Conservation (phyloP, 2,113 vertebrate species). For the Semicossyphus pulcher region DNA sequence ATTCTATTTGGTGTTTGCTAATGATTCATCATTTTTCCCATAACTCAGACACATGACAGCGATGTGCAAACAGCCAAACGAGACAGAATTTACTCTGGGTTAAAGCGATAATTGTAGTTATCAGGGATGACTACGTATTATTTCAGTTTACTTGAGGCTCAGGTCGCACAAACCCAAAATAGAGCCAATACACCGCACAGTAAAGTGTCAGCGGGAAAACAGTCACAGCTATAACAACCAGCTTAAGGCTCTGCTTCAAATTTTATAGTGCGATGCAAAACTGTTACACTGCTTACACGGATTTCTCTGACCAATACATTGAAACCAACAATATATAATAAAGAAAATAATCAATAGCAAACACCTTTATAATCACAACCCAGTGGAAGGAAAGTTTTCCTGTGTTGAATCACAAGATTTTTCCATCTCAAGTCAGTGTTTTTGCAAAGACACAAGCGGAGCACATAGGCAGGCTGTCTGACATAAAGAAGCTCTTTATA, state of each 20-base stretch:
- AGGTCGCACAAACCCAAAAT: background rate
- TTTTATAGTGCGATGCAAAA: background rate
- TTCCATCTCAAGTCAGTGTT: constrained; percentile 1
- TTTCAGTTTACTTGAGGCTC: background rate
- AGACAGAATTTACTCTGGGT: background rate
- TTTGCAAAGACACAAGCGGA: constrained; percentile 9
- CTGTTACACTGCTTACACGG: background rate
- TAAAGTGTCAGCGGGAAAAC: background rate
- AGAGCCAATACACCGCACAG: background rate
- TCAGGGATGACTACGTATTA: background rate
- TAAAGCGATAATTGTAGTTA: background rate
- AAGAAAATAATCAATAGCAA: too few species aligned
- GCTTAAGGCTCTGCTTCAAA: background rate
- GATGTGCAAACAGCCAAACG: background rate
- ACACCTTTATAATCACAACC: background rate
- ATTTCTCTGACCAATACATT: too few species aligned
- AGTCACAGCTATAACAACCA: background rate
- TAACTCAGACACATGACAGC: background rate
- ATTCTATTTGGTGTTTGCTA: background rate
- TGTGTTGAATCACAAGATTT: constrained; percentile 38
- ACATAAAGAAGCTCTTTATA: constrained; percentile 47
- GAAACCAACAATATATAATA: too few species aligned
- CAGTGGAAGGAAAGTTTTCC: constrained; percentile 26
- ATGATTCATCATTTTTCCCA: background rate
- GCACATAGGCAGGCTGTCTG: background rate